Percentiles rank a stretch among this genome's conserved stretches.
Evolutionary conservation across 2,888 invertebrate genomes (phyloP).

Genomic region (Agriopis leucophaearia): DNA sequence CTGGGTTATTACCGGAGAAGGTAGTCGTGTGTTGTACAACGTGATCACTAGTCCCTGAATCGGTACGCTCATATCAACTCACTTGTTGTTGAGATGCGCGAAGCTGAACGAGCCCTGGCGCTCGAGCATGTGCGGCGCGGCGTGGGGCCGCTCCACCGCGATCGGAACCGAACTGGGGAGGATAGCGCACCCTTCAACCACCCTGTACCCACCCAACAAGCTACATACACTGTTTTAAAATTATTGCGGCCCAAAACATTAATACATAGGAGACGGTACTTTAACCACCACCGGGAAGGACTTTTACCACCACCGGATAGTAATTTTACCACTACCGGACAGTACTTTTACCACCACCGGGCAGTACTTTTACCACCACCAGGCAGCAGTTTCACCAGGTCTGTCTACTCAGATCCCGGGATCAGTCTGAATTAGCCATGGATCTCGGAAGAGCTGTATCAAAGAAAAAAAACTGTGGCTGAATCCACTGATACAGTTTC

Average conservation of each 20-base stretch:
- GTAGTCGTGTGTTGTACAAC: not conserved
- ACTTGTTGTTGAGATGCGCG: constrained; percentile 89
- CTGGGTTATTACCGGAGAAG: not conserved
- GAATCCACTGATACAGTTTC: too few species aligned
- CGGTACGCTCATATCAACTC: constrained; percentile 20
- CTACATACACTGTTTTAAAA: not conserved
- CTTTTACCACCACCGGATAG: too few species aligned
- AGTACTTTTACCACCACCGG: too few species aligned
- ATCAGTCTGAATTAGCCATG: too few species aligned
- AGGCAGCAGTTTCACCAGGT: too few species aligned
- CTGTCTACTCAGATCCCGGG: too few species aligned
- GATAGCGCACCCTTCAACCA: constrained; percentile 16
- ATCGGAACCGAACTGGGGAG: constrained; percentile 88
- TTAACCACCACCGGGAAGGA: not conserved
- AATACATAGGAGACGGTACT: not conserved
- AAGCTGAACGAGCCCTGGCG: constrained; percentile 98
- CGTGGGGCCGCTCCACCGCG: constrained; percentile 98
- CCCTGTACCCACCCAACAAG: not conserved
- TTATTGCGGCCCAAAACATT: not conserved
- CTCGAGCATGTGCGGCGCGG: constrained; percentile 97
- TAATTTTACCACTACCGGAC: too few species aligned
- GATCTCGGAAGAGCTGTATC: too few species aligned
- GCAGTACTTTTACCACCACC: too few species aligned
- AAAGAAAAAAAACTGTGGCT: too few species aligned
- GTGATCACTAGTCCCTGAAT: not conserved